Conservation (phyloP, 2,797 vertebrate genomes). For the Sparidentex hasta region DNA sequence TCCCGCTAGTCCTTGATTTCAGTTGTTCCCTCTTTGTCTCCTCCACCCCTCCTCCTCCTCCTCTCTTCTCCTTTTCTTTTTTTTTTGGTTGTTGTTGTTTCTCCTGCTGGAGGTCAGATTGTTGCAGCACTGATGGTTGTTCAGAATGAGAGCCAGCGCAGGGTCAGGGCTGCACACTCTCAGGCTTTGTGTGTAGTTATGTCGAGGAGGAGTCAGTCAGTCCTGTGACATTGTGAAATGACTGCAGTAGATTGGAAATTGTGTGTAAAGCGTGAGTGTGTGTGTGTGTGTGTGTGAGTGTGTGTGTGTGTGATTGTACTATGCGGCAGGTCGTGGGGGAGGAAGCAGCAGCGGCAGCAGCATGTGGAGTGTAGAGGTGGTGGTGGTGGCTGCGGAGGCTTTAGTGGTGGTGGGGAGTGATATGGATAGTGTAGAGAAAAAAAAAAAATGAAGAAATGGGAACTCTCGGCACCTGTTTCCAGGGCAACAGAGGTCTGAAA, state of each 20-base stretch:
- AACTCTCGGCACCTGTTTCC: slow-evolving; percentile 89
- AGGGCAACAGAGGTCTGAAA: slow-evolving; percentile 88
- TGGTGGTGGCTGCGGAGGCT: slow-evolving; percentile 58
- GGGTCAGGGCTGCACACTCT: slow-evolving; percentile 63
- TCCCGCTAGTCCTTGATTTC: slow-evolving; percentile 24
- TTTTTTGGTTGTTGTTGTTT: not conserved
- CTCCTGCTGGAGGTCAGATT: slow-evolving; percentile 57
- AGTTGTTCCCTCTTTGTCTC: slow-evolving; percentile 49
- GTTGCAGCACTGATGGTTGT: slow-evolving; percentile 44
- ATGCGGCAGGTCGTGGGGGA: slow-evolving; percentile 85
- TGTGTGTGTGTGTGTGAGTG: slow-evolving; percentile 48
- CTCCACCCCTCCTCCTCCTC: not conserved
- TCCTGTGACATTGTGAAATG: slow-evolving; percentile 86
- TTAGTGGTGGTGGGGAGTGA: slow-evolving; percentile 62
- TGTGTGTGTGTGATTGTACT: slow-evolving; percentile 72
- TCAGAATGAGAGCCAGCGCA: slow-evolving; percentile 44
- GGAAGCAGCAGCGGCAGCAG: slow-evolving; percentile 62
- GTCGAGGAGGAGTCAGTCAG: slow-evolving; percentile 43
- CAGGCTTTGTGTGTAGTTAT: slow-evolving; percentile 25
- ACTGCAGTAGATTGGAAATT: slow-evolving; percentile 82
- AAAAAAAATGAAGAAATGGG: slow-evolving; percentile 82
- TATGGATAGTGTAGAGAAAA: slow-evolving; percentile 80
- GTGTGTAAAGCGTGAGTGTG: slow-evolving; percentile 27
- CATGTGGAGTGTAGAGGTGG: slow-evolving; percentile 44
- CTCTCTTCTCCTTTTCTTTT: no score